phyloP scores from a whole-genome alignment of 2,888 invertebrate genomes.

The Lysandra coridon region DNA sequence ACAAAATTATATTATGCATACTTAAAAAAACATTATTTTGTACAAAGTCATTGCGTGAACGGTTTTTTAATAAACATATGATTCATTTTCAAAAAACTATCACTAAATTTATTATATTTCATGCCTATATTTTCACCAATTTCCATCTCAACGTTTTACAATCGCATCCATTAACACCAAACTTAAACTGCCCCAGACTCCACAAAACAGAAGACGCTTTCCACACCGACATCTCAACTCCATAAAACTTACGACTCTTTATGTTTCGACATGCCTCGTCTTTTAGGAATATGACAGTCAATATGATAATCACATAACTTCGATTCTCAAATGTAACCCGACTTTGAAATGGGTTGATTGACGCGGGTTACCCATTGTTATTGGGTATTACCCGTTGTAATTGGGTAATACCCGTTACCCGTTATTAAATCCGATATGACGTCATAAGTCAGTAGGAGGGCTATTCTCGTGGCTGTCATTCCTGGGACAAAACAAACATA shows the following conservation, averaged over 20 bases:
- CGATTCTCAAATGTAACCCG: neutral
- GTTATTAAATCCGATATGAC: constrained; percentile 2
- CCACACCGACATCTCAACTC: no score
- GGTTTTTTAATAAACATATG: no score
- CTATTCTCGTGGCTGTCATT: neutral
- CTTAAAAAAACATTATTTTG: no score
- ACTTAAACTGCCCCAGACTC: neutral
- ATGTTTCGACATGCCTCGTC: neutral
- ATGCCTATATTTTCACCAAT: neutral
- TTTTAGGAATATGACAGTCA: neutral
- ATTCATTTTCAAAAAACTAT: no score
- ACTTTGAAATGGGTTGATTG: constrained; percentile 13
- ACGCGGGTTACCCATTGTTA: constrained; percentile 14
- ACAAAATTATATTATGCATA: no score
- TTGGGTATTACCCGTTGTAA: constrained; percentile 1
- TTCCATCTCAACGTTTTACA: neutral
- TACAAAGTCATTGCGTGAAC: no score
- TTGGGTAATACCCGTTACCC: constrained; percentile 1
- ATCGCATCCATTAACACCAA: neutral
- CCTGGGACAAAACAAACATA: neutral
- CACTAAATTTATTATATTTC: neutral
- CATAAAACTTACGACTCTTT: neutral
- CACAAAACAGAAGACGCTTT: no score
- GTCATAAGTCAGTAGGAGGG: neutral
- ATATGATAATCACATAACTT: constrained; percentile 7